Evolutionary conservation across 37 sponge, comb jelly and placozoan genomes (phyloP).

Genomic region (Ephydatia muelleri): DNA sequence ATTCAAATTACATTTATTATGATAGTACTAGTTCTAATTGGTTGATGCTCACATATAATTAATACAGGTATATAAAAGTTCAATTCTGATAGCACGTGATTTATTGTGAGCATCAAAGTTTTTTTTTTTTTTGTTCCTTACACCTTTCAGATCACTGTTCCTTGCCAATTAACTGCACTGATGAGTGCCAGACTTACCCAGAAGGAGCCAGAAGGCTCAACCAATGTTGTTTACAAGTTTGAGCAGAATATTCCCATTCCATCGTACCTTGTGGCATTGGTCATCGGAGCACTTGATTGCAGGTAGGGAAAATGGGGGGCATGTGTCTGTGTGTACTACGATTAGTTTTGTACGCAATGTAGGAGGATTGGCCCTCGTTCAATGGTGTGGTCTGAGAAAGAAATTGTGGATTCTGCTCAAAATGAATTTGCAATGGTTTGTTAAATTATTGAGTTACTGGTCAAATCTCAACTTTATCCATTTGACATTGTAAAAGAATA

Average conservation of each 20-base stretch:
- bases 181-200: slow-evolving; percentile 77
- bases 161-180: slow-evolving; percentile 71
- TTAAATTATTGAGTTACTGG: neutral
- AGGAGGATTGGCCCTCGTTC: slow-evolving; percentile 74
- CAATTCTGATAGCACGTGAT: no score
- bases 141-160: slow-evolving; percentile 54
- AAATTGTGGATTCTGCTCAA: slow-evolving; percentile 70
- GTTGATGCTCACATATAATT: no score
- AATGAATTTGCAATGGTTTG: slow-evolving; percentile 85
- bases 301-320: slow-evolving; percentile 27
- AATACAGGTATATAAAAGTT: no score
- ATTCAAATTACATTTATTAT: no score
- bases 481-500: no score
- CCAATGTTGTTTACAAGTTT: slow-evolving; percentile 39
- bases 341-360: neutral
- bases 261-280: slow-evolving; percentile 88
- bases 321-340: neutral
- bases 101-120: neutral
- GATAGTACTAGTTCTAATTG: no score
- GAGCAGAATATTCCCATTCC: slow-evolving; percentile 86
- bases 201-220: neutral
- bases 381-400: slow-evolving; percentile 89
- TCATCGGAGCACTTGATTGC: slow-evolving; percentile 78
- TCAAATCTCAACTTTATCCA: no score
- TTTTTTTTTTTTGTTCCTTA: neutral